Base-by-base conservation (phyloP, 2,888 invertebrate genomes). In the Pseudococcus jackbeardsleyi region DNA sequence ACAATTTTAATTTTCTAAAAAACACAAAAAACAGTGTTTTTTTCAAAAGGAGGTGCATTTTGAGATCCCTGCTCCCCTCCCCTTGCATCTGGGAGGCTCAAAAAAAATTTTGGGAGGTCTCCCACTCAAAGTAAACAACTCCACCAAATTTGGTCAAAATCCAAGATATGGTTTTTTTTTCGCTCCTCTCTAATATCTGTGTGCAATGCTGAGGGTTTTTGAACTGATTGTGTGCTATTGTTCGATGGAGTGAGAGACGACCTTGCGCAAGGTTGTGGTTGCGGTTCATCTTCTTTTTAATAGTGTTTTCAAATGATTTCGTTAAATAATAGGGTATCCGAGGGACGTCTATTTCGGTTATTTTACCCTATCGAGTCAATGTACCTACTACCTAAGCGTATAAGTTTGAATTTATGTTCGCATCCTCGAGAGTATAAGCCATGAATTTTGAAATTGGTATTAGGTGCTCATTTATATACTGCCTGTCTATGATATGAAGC, bases 261-360 rank as follows among this genome's bases (percentile, higher is more conserved):
- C 68, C 68, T 68, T 68, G 68, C 68, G 68, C 68, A 68, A 68
- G 68, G 68, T 68, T 68, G 68, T 68, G 19, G 22, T 19, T 68
- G 22, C 68, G 50, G 50, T 50, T 50, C 50, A 50, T 50, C 50
- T 50, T 50, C 17, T 50, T 50, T 50, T 50, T 50, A 50, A 50
- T 50, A 4, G 15, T 50, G 50, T 50, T 50, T 15, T 50, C 15
- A 17, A 50, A 50, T 50, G 50, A 17, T 50, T 50, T 50, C 7
- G 50, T 50, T 5, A 50, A 50, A 50, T 50, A 50, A 50, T 17
- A 50, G 50, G 50, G 50, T 50, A 50, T 17, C 17, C 50, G 50
- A 50, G 17, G 46, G 50, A 50, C 50, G 46, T 46, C 46, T 46
- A 46, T 46, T 50, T 50, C 15, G 50, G 50, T 50, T 12, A 15